Conservation (phyloP, 2,113 vertebrate genomes). For the Calypte anna region DNA sequence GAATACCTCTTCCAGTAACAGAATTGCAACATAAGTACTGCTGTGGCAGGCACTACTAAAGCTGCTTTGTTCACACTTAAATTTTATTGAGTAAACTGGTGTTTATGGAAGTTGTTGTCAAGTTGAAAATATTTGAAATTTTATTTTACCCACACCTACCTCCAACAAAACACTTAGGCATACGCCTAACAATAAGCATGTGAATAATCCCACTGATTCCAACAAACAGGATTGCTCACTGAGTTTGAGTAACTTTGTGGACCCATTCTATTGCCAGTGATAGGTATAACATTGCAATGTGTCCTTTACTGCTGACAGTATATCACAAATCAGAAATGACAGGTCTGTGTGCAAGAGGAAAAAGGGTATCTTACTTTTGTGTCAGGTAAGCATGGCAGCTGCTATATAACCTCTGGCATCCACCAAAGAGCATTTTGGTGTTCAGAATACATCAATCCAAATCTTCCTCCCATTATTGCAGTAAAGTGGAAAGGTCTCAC, state of each 20-base stretch:
- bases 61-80: neutral
- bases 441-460: neutral
- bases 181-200: neutral
- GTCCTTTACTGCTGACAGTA: neutral
- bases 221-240: neutral
- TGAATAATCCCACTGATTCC: neutral
- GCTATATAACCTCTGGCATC: neutral
- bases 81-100: neutral
- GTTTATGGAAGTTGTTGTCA: neutral
- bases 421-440: neutral
- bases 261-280: fast-evolving
- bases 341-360: neutral
- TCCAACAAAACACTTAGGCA: neutral
- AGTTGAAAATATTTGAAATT: neutral
- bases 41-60: neutral
- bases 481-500: neutral
- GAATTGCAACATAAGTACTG: conserved; percentile 22
- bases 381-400: neutral
- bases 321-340: neutral
- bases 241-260: neutral
- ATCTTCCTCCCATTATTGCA: neutral
- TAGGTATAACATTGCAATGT: neutral
- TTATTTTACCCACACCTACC: neutral
- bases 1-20: conserved; percentile 11
- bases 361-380: neutral